Evolutionary conservation across 2,113 vertebrate species (phyloP).

Genomic region (Chaetops frenatus): DNA sequence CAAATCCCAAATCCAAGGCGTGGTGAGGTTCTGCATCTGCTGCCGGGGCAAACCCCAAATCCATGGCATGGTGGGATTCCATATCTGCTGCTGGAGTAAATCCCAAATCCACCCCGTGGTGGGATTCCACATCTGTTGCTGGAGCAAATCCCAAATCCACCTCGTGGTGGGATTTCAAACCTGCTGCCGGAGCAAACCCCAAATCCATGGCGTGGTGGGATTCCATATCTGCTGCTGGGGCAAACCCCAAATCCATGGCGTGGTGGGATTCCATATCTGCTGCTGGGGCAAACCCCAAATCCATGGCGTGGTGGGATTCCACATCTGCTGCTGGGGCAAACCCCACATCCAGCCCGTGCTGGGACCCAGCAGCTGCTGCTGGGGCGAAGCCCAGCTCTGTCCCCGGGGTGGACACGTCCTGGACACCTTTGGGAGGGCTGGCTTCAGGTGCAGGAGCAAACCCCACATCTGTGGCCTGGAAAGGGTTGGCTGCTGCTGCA

Average conservation of each 20-base stretch:
- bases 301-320: rapidly evolving
- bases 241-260: rapidly evolving
- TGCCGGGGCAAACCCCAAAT: not conserved
- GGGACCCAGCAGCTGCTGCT: not conserved
- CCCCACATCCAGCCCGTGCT: not conserved
- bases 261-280: not conserved
- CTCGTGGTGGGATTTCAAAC: rapidly evolving
- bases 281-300: not conserved
- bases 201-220: rapidly evolving
- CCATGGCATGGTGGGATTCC: rapidly evolving
- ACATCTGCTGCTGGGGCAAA: not conserved
- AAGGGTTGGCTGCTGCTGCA: not conserved
- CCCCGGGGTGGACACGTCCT: rapidly evolving
- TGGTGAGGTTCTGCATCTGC: rapidly evolving
- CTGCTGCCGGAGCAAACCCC: not conserved
- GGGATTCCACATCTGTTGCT: rapidly evolving
- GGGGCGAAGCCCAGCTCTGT: not conserved
- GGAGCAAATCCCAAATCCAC: not conserved
- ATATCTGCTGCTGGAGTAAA: not conserved
- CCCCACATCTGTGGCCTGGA: not conserved
- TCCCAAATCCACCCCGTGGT: not conserved
- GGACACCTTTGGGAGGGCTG: not conserved
- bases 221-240: not conserved
- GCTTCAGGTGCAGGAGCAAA: not conserved
- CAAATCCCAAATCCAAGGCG: not conserved